Evolutionary conservation across 2,113 vertebrate genomes (phyloP), one percentile per base, ranked within the genome.

Genomic region (Atlantisia rogersi): DNA sequence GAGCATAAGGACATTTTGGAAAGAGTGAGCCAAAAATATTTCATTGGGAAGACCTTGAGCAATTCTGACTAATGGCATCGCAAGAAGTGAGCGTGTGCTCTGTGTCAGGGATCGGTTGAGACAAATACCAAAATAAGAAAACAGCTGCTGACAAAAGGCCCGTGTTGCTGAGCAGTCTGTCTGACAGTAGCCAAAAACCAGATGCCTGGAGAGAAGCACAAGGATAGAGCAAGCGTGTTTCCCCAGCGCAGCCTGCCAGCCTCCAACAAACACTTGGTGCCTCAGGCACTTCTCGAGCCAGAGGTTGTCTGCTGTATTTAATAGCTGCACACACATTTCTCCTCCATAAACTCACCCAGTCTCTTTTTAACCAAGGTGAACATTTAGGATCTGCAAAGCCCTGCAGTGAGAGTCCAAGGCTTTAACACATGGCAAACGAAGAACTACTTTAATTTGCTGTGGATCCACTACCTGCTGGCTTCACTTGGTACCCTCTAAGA

Each of bases 231-330:
- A 65, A 82, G 44, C 3, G 0, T 13, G 65, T 80, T 92, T 93
- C 80, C 96, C 86, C 88, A 70, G 67, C 56, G 31, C 0, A 88
- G 88, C 37, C 76, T 86, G 90, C 82, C 85, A 92, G 95, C 25
- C 79, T 90, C 82, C 92, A 92, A 65, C 59, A 50, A 92, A 65
- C 59, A 50, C 90, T 95, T 69, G 19, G 67, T 93, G 88, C 95
- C 79, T 76, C 92, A 63, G 86, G 88, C 90, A 58, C 90, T 95
- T 95, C 92, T 71, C 39, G 11, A 92, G 71, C 67, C 88, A 94
- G 88, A 79, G 55, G 71, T 70, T 86, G 88, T 74, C 92, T 92
- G 90, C 58, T 92, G 73, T 52, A 37, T 86, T 88, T 96, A 86
- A 93, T 28, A 74, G 79, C 63, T 65, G 68, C 70, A 80, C n/a